Base-by-base conservation (phyloP, 2,113 vertebrate genomes). In the Rhynchomys soricoides region DNA sequence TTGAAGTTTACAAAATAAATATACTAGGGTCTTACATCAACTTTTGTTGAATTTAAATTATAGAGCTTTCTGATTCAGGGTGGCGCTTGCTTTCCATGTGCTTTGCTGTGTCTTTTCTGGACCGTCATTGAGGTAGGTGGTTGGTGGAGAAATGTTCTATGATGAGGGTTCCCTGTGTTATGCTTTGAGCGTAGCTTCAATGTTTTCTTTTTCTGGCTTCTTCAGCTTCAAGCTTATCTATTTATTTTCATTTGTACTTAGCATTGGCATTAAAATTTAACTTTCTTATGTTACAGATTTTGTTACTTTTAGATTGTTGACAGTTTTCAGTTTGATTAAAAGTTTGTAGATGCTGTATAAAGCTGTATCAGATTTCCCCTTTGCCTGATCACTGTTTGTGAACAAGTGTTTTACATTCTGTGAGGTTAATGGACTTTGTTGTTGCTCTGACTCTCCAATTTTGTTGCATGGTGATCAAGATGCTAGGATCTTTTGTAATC, bases 371-470 rank as follows among this genome's bases (percentile, higher is more conserved):
- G 57, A 85, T 62, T 10, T 64, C 40, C 64, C 26, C 15, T 85
- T 64, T 85, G 57, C n/a, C n/a, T 83, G 17, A 64, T 64, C 26
- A 83, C n/a, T n/a, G 5, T 83, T 62, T 83, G 7, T 64, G 64
- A 85, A 40, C 57, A 37, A 87, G 17, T 82, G 62, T 95, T 87
- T 93, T 77, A 77, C 77, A 93, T 90, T 90, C 79, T 90, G 22
- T 50, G 89, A 43, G 26, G 40, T 81, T 81, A 66, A 24, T n/a
- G 9, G 43, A 29, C 79, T 86, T 90, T 78, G 17, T 86, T 86
- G 62, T 62, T 77, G 48, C 55, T 74, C 7, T 43, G 79, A 93
- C 66, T 86, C 17, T 96, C 26, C 7, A 75, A 45, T 83, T 94
- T 91, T 64, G 75, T 40, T 70, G 17, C 45, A 16, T 83, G 26